phyloP scores from a whole-genome alignment of 2,113 vertebrate species.

The Hirundichthys speculiger region DNA sequence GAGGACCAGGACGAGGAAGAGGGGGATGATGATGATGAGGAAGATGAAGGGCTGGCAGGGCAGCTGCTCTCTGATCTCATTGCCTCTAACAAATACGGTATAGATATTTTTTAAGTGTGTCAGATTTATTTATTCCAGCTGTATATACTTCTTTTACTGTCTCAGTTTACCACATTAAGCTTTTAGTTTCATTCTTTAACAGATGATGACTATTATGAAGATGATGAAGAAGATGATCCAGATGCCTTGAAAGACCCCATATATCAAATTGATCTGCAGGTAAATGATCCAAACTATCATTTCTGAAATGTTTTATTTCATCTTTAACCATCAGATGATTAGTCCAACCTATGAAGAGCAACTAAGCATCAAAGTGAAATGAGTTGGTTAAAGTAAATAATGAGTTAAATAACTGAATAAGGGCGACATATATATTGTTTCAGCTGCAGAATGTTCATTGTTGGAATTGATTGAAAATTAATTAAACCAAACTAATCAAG shows the following conservation, averaged over 20 bases:
- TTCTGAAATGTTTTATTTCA: not conserved
- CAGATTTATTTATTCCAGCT: not conserved
- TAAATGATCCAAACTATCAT: constrained; percentile 13
- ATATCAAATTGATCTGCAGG: constrained; percentile 92
- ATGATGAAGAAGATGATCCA: constrained; percentile 96
- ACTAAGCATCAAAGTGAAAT: too few relatives aligned
- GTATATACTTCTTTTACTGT: not conserved
- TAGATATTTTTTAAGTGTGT: not conserved
- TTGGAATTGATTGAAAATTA: too few relatives aligned
- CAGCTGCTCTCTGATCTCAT: constrained; percentile 97
- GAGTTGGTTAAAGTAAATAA: too few relatives aligned
- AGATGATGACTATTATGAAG: constrained; percentile 99
- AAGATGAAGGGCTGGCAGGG: constrained; percentile 91
- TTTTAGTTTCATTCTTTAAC: not conserved
- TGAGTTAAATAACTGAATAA: too few relatives aligned
- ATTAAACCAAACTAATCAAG: too few relatives aligned
- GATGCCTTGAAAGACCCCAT: constrained; percentile 97
- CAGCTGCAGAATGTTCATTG: too few relatives aligned
- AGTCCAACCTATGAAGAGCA: too few relatives aligned
- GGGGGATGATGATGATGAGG: constrained; percentile 82
- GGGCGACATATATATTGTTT: too few relatives aligned
- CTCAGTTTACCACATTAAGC: too few relatives aligned
- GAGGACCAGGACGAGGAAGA: constrained; percentile 91
- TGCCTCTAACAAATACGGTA: constrained; percentile 95
- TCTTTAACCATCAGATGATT: not conserved